Conservation (phyloP, 2,797 vertebrate species). For the Premnoplex brunnescens region DNA sequence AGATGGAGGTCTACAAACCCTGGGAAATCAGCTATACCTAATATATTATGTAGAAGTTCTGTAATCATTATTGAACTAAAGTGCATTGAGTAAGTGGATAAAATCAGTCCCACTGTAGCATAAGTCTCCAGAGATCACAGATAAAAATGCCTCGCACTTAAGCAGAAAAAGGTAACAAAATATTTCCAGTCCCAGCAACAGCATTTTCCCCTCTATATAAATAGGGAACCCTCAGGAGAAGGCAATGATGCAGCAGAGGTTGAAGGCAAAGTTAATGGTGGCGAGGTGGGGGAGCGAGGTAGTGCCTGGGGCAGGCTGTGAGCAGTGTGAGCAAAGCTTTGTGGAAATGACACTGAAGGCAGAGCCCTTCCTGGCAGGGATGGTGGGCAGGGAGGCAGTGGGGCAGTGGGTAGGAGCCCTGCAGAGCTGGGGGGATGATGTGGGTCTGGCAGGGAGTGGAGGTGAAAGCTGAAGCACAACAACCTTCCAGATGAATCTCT, state of each 20-base stretch:
- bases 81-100: constrained; percentile 76
- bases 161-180: constrained; percentile 71
- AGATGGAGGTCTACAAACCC: constrained; percentile 56
- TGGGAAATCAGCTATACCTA: constrained; percentile 70
- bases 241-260: constrained; percentile 52
- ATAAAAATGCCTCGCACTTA: constrained; percentile 72
- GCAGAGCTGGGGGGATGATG: accelerated
- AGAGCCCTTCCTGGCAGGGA: not conserved
- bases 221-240: constrained; percentile 74
- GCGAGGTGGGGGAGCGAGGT: not conserved
- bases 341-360: not conserved
- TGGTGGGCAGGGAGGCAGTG: not conserved
- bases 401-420: not conserved
- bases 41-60: constrained; percentile 77
- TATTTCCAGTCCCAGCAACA: constrained; percentile 75
- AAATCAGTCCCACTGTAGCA: constrained; percentile 73
- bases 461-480: not conserved
- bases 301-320: constrained; percentile 19
- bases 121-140: constrained; percentile 75
- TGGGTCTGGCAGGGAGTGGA: not conserved
- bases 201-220: constrained; percentile 69
- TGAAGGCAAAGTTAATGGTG: constrained; percentile 38
- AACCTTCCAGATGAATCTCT: not conserved
- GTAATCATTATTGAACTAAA: constrained; percentile 71
- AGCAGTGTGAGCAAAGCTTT: not conserved